Evolutionary conservation across 2,797 vertebrate species (phyloP).

Genomic region (Cheirogaleus major): DNA sequence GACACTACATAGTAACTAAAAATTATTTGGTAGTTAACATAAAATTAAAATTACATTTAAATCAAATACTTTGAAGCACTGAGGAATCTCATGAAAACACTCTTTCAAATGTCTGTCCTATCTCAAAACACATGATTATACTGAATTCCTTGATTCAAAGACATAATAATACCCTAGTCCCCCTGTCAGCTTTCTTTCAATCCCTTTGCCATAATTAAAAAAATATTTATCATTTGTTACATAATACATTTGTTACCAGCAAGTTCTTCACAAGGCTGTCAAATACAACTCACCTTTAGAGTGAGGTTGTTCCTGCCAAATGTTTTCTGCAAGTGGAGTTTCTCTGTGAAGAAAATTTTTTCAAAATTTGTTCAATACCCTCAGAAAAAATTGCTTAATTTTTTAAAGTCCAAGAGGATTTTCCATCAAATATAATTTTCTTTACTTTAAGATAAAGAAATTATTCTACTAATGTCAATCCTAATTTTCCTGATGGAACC

Average conservation of each 20-base stretch:
- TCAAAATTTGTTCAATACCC: conserved; percentile 41
- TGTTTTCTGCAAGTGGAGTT: conserved; percentile 65
- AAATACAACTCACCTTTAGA: conserved; percentile 77
- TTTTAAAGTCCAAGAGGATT: conserved; percentile 19
- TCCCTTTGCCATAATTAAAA: conserved; percentile 30
- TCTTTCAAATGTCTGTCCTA: conserved; percentile 16
- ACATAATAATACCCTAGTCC: neutral
- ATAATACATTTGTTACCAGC: neutral
- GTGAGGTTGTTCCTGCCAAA: conserved; percentile 51
- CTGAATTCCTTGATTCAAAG: conserved; percentile 50
- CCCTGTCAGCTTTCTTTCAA: neutral
- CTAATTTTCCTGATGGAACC: conserved; percentile 11
- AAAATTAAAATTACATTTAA: conserved; percentile 55
- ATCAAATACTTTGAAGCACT: conserved; percentile 37
- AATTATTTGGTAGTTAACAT: neutral
- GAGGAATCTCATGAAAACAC: conserved; percentile 10
- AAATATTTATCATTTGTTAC: conserved; percentile 25
- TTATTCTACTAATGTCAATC: conserved; percentile 10
- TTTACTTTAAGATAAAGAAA: conserved; percentile 24
- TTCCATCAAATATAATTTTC: conserved; percentile 42
- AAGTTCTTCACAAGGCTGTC: conserved; percentile 5
- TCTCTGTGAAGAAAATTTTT: conserved; percentile 77
- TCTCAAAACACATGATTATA: conserved; percentile 2
- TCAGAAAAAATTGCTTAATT: conserved; percentile 25
- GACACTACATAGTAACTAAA: neutral